Base-by-base conservation (phyloP, 2,888 invertebrate genomes). In the Drosophila antonietae region DNA sequence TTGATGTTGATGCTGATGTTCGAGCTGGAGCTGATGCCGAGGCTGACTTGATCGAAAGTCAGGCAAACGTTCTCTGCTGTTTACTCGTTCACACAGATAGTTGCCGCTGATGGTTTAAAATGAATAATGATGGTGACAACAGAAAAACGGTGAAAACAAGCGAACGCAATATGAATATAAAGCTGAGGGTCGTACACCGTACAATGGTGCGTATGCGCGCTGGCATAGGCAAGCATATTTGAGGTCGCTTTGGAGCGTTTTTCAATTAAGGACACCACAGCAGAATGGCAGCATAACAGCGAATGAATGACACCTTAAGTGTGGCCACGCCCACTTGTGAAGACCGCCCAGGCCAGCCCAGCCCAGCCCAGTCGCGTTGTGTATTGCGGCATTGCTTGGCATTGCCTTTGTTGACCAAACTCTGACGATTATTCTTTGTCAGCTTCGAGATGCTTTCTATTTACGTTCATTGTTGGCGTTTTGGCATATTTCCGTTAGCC, bases 101-200 rank as follows among this genome's bases (percentile, higher is more conserved):
- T 53, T 53, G 39, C 23, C 15, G 23, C 12, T 18, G 35, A 43
- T 8, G 41, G 51, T 39, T 68, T 69, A 59, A 81, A 81, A 88
- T 85, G 83, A 88, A 83, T 83, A 83, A 83, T 85, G 83, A 85
- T 80, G 88, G 80, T 80, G 88, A 83, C 86, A 85, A 59, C 74
- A 58, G 62, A 78, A 76, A 78, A 78, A 66, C 78, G 83, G 28
- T 64, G 73, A 75, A 62, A 81, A 67, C 72, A 64, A 69, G 67
- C 73, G 64, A 46, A 61, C 81, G 74, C 77, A 72, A 81, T 90
- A 89, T 90, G 86, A 89, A 90, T 86, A 89, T 88, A 86, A 90
- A 90, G 86, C 86, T 66, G 46, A 39, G 55, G 67, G 61, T 49
- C 69, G 6, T 33, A 33, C 33, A 33, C 5, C 10, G 61, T 39